Percentiles rank a stretch among this genome's conserved stretches.
These are phyloP conservation scores for Sakesphorus luctuosus DNA, from an alignment of 2,113 vertebrate species.

Conservation along the genomic window DNA sequence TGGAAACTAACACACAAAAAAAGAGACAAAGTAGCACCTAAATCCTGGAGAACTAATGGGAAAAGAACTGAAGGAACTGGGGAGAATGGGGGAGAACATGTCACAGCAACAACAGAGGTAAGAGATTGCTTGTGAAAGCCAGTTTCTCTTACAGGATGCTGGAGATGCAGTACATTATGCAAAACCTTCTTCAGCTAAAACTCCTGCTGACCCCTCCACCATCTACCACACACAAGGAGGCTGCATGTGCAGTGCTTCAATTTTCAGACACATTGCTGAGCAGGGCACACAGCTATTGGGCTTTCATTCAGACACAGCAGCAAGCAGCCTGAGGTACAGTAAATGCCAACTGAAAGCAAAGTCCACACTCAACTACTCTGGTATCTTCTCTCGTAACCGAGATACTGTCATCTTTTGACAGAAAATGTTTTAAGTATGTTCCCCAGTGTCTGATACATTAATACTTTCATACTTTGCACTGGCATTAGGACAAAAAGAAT, in stretches of 20 bases:
- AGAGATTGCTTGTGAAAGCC: not conserved
- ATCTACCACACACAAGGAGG: not conserved
- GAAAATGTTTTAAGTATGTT: not conserved
- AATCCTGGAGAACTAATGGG: not conserved
- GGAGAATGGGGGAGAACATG: not conserved
- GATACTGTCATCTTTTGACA: not conserved
- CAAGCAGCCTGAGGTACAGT: not conserved
- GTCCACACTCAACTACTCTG: not conserved
- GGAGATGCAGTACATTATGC: not conserved
- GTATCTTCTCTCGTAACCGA: not conserved
- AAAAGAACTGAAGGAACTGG: not conserved
- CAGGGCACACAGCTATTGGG: fast-evolving
- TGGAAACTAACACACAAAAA: not conserved
- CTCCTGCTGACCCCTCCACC: not conserved
- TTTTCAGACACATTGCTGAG: not conserved
- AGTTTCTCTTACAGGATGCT: not conserved
- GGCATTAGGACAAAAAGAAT: not conserved
- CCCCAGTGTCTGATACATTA: not conserved
- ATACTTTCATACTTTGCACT: not conserved
- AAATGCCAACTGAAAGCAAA: not conserved
- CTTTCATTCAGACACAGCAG: not conserved
- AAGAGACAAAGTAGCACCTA: not conserved
- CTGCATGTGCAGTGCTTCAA: fast-evolving
- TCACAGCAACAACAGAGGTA: not conserved
- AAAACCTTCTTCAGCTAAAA: not conserved